A percentile compares a stretch with the other conserved stretches of the same genome.
Conservation (phyloP, 1,140 invertebrate species). For the Zaprionus capensis region DNA sequence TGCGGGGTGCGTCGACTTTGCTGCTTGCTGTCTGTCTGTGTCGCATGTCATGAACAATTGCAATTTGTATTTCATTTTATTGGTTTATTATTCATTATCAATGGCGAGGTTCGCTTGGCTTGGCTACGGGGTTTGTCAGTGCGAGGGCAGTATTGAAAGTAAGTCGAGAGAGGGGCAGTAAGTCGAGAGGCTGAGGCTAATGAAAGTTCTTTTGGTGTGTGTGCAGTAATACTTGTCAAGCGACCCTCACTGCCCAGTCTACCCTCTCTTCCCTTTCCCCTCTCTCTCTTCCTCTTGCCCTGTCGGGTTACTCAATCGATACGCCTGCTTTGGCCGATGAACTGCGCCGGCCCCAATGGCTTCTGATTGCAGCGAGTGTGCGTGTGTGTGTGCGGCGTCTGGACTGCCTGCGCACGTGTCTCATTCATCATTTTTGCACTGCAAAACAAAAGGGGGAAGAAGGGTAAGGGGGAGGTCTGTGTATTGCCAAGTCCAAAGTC, state of each 20-base stretch:
- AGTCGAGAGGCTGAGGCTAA: constrained; percentile 35
- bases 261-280: background rate
- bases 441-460: background rate
- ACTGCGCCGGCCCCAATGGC: constrained; percentile 50
- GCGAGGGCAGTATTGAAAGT: constrained; percentile 50
- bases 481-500: constrained; percentile 32
- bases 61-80: constrained; percentile 77
- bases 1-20: no score
- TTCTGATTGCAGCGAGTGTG: constrained; percentile 33
- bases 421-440: constrained; percentile 41
- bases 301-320: constrained; percentile 45
- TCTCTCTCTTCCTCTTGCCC: background rate
- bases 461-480: background rate
- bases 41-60: constrained; percentile 70
- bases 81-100: constrained; percentile 65
- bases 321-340: constrained; percentile 41
- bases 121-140: constrained; percentile 5
- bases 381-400: constrained; percentile 1
- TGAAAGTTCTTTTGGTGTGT: background rate
- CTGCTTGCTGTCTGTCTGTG: constrained; percentile 9
- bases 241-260: background rate
- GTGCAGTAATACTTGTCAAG: constrained; percentile 5
- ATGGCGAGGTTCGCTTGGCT: constrained; percentile 7
- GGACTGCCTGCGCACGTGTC: constrained; percentile 38
- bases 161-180: constrained; percentile 31